A percentile compares a stretch with the other conserved stretches of the same genome.
These are phyloP conservation scores for Ichneumoninae sp. DNA, from an alignment of 2,888 invertebrate species.

Conservation along the genomic window DNA sequence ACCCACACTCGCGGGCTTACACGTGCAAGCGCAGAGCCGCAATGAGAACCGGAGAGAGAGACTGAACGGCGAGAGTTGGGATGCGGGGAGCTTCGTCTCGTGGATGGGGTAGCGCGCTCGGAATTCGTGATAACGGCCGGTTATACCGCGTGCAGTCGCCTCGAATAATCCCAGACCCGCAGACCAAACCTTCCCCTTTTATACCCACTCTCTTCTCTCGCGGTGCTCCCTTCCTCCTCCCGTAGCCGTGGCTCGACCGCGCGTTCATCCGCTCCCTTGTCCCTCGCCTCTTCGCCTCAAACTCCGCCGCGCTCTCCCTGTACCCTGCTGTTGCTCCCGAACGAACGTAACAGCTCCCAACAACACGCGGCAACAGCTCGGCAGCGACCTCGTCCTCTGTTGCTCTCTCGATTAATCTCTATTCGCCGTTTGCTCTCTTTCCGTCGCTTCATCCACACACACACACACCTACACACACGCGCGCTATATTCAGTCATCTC, in stretches of 20 bases:
- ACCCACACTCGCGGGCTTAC: conserved; percentile 12
- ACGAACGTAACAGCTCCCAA: conserved; percentile 61
- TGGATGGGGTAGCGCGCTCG: conserved; percentile 56
- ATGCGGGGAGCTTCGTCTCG: conserved; percentile 48
- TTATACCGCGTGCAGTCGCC: conserved; percentile 65
- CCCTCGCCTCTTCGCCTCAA: conserved; percentile 42
- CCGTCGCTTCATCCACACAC: neutral
- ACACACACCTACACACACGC: neutral
- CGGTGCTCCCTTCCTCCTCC: conserved; percentile 9
- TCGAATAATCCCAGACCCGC: conserved; percentile 66
- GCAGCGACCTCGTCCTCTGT: conserved; percentile 6
- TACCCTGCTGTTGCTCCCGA: conserved; percentile 41
- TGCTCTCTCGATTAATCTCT: conserved; percentile 31
- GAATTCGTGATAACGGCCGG: conserved; percentile 68
- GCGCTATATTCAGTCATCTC: neutral
- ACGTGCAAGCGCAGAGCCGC: conserved; percentile 15
- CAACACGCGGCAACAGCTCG: conserved; percentile 56
- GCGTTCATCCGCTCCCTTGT: conserved; percentile 31
- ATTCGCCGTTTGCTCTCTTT: conserved; percentile 38
- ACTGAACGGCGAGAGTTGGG: conserved; percentile 36
- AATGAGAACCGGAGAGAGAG: conserved; percentile 17
- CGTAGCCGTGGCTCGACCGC: conserved; percentile 14
- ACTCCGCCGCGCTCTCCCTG: conserved; percentile 13
- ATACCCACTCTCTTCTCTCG: conserved; percentile 28
- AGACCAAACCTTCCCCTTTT: conserved; percentile 52